phyloP scores from a whole-genome alignment of 2,888 invertebrate species.

The Mythimna albipuncta region DNA sequence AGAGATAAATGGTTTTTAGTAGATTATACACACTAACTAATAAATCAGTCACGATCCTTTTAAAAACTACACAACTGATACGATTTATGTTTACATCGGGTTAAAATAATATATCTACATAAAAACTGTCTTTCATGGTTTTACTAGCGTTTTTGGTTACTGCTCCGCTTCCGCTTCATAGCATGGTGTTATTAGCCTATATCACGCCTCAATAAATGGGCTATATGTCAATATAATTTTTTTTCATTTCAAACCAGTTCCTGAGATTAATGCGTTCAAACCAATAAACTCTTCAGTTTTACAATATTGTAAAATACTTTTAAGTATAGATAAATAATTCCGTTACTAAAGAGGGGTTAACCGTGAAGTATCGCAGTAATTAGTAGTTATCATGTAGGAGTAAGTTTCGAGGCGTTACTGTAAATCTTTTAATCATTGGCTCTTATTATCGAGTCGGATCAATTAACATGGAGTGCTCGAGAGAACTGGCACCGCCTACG shows the following conservation, averaged over 20 bases:
- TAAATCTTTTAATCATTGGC: constrained; percentile 59
- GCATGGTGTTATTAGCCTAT: too few species aligned
- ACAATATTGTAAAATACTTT: too few species aligned
- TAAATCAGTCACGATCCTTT: constrained; percentile 58
- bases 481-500: constrained; percentile 48
- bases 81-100: constrained; percentile 51
- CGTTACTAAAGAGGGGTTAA: constrained; percentile 31
- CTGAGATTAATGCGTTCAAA: too few species aligned
- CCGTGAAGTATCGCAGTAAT: constrained; percentile 39
- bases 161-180: too few species aligned
- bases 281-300: too few species aligned
- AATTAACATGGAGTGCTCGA: constrained; percentile 42
- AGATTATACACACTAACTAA: constrained; percentile 22
- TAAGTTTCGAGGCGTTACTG: constrained; percentile 48
- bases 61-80: constrained; percentile 41
- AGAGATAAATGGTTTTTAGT: constrained; percentile 16
- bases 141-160: too few species aligned
- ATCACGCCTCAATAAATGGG: too few species aligned
- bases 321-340: constrained; percentile 13
- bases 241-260: too few species aligned
- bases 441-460: constrained; percentile 57
- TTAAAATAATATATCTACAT: constrained; percentile 34
- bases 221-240: too few species aligned
- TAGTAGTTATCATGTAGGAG: constrained; percentile 33
- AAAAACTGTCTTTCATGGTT: too few species aligned